These are phyloP conservation scores for Brachyalestes nurse DNA, from an alignment of 2,797 vertebrate species.

Conservation along the genomic window DNA sequence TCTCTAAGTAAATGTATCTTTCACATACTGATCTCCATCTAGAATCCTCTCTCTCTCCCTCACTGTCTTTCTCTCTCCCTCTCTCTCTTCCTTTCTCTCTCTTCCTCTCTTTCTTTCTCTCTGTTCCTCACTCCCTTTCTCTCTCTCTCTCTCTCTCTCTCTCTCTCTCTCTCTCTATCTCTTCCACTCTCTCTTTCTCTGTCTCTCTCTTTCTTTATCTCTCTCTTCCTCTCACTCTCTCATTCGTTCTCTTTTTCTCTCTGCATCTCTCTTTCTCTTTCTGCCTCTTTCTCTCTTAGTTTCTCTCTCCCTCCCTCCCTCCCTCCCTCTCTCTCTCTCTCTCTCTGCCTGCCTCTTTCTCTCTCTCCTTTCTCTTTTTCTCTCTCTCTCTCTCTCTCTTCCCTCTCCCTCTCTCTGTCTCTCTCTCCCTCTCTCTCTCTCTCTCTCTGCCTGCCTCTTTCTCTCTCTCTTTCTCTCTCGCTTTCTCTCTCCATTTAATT, in stretches of 20 bases:
- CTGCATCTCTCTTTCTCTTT: slow-evolving; percentile 13
- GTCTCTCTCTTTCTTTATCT: slow-evolving; percentile 15
- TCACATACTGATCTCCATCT: slow-evolving; percentile 55
- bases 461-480: slow-evolving; percentile 14
- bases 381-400: slow-evolving; percentile 49
- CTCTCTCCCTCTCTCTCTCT: slow-evolving; percentile 50
- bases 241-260: slow-evolving; percentile 14
- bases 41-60: slow-evolving; percentile 42
- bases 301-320: not conserved
- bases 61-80: slow-evolving; percentile 24
- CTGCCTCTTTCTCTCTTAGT: slow-evolving; percentile 54
- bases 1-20: not conserved
- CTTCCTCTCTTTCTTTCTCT: slow-evolving; percentile 12
- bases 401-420: not conserved
- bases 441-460: not conserved
- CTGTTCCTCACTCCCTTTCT: too few relatives aligned
- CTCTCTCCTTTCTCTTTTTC: not conserved
- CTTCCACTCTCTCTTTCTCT: too few relatives aligned
- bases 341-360: slow-evolving; percentile 53
- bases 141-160: slow-evolving; percentile 17
- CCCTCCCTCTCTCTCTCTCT: slow-evolving; percentile 17
- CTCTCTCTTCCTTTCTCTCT: not conserved
- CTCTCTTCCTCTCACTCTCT: slow-evolving; percentile 13
- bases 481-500: slow-evolving; percentile 6
- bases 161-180: slow-evolving; percentile 5